Base-by-base conservation (phyloP, 2,888 invertebrate genomes). In the Dolomedes plantarius region DNA sequence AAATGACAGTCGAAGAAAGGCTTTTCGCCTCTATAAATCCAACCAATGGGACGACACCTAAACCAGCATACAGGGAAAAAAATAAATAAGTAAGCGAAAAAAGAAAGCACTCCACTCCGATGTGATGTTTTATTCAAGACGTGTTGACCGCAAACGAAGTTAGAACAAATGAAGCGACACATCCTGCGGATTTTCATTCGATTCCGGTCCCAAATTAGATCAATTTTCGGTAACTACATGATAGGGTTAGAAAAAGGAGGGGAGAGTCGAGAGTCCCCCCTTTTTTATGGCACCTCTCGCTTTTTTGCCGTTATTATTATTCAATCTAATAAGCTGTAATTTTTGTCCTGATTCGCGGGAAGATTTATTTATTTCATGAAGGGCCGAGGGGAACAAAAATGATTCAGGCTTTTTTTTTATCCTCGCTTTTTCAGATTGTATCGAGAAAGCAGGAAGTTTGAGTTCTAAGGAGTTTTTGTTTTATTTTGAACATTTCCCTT, bases 211-310 rank as follows among this genome's bases (percentile, higher is more conserved):
- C 46, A 86, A 86, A 86, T 86, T 86, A 69, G 79, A 86, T 86
- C 79, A 86, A 86, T 86, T 86, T 86, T 79, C 86, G 86, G 86
- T 86, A 86, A 86, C 79, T 86, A 86, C 78, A 86, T 86, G 86
- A 79, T 86, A 86, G 77, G 76, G 83, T 83, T 83, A 83, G 77
- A 83, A 83, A 83, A 83, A 83, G 77, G 41, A 29, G 39, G 64
- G 72, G 23, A 68, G 41, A 36, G 65, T 19, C 27, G 28, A 31
- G 67, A 6, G 0, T 28, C 36, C 31, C 11, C 13, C 28, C 16
- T 19, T 39, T 50, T 81, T 56, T 72, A 56, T 46, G 27, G 23
- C 31, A 6, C 27, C 62, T 65, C 29, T 32, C 67, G 31, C 67
- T 67, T 67, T 36, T 67, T 67, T 32, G 32, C 67, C 31, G 13